Percentiles rank a stretch among this genome's conserved stretches.
Evolutionary conservation across 1,140 invertebrate species (phyloP).

Genomic region (Tenebrio molitor): DNA sequence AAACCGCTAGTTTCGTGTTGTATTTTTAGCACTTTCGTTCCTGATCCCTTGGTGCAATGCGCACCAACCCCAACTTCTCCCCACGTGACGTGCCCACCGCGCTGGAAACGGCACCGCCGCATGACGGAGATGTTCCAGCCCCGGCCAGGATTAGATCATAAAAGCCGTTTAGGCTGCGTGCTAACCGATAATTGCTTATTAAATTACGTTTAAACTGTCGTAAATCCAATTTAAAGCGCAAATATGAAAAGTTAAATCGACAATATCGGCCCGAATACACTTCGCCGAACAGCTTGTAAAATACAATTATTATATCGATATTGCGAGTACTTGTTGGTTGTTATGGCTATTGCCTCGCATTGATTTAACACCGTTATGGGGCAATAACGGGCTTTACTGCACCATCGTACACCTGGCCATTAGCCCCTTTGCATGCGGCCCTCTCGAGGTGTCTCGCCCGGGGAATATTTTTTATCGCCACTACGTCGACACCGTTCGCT

Average conservation of each 20-base stretch:
- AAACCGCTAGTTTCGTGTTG: too few relatives aligned
- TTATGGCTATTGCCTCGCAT: conserved; percentile 52
- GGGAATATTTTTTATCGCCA: neutral
- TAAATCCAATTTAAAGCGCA: conserved; percentile 61
- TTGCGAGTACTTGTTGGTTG: conserved; percentile 52
- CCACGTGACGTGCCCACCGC: conserved; percentile 10
- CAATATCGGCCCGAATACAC: conserved; percentile 55
- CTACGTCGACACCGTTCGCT: neutral
- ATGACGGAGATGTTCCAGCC: conserved; percentile 4
- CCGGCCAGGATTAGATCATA: conserved; percentile 53
- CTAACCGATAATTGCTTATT: conserved; percentile 64
- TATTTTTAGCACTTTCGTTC: too few relatives aligned
- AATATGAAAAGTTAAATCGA: conserved; percentile 63
- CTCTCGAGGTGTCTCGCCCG: too few relatives aligned
- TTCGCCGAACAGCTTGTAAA: conserved; percentile 55
- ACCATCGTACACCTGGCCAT: neutral
- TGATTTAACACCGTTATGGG: conserved; percentile 48
- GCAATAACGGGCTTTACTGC: conserved; percentile 29
- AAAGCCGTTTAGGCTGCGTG: conserved; percentile 59
- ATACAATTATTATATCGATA: conserved; percentile 53
- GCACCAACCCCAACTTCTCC: neutral
- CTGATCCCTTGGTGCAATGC: conserved; percentile 16
- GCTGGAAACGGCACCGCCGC: neutral
- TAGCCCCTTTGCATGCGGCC: too few relatives aligned
- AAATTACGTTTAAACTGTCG: conserved; percentile 62